These are phyloP conservation scores for Euclidia mi DNA, from an alignment of 2,888 invertebrate genomes.

Conservation along the genomic window DNA sequence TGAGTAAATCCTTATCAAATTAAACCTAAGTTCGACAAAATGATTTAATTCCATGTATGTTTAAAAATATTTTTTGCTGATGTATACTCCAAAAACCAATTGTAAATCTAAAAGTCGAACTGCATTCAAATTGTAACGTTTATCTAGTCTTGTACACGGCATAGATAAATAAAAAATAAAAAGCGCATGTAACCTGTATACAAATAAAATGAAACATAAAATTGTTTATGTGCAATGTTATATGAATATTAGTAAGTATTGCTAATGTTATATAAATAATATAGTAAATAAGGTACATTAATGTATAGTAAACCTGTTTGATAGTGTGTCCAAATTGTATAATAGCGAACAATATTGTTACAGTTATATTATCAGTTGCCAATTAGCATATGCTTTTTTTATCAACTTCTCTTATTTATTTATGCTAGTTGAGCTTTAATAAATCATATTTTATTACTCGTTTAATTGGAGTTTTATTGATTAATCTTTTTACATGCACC, in stretches of 20 bases:
- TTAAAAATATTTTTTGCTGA: too few relatives aligned
- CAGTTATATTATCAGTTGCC: conserved; percentile 49
- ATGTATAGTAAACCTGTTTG: conserved; percentile 47
- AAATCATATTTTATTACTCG: conserved; percentile 81
- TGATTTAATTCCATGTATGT: too few relatives aligned
- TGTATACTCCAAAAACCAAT: conserved; percentile 5
- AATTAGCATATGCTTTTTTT: conserved; percentile 53
- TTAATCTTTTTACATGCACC: neutral
- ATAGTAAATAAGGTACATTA: conserved; percentile 38
- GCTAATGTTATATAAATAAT: conserved; percentile 20
- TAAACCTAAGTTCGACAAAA: too few relatives aligned
- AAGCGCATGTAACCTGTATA: neutral
- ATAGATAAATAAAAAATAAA: neutral
- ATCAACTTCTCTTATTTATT: conserved; percentile 68
- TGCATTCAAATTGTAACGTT: neutral
- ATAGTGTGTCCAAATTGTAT: conserved; percentile 49
- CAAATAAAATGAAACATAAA: neutral
- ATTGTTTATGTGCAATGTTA: conserved; percentile 20
- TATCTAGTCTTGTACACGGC: too few relatives aligned
- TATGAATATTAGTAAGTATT: too few relatives aligned
- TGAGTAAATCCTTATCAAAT: too few relatives aligned
- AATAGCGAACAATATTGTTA: conserved; percentile 54
- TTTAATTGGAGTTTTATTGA: conserved; percentile 66
- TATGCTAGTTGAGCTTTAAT: conserved; percentile 85
- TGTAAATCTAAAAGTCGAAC: neutral